A percentile compares a stretch with the other conserved stretches of the same genome.
Evolutionary conservation across 2,797 vertebrate species (phyloP).

Genomic region (Neosalanx taihuensis): DNA sequence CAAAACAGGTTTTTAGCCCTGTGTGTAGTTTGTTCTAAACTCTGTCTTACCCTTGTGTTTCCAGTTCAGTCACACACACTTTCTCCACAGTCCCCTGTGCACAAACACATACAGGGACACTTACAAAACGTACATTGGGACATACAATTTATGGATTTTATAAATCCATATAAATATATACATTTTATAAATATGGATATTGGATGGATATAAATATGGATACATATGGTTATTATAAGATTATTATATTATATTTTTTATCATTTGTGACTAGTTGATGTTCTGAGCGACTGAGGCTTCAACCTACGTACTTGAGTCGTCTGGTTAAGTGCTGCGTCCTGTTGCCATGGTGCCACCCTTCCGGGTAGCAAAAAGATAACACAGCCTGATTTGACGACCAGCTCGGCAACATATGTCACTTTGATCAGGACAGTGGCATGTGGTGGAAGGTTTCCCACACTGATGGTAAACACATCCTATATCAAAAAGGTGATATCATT

Average conservation of each 20-base stretch:
- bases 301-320: conserved; percentile 69
- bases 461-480: conserved; percentile 88
- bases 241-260: too few relatives aligned
- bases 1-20: too few relatives aligned
- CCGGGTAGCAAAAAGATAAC: conserved; percentile 79
- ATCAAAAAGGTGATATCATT: conserved; percentile 6
- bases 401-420: conserved; percentile 83
- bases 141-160: too few relatives aligned
- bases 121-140: too few relatives aligned
- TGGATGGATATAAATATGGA: too few relatives aligned
- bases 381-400: conserved; percentile 59
- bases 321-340: conserved; percentile 79
- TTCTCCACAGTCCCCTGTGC: conserved; percentile 75
- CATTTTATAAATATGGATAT: too few relatives aligned
- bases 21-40: background rate
- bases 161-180: too few relatives aligned
- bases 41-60: conserved; percentile 68
- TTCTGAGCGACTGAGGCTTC: too few relatives aligned
- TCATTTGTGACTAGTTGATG: too few relatives aligned
- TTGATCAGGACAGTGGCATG: conserved; percentile 83
- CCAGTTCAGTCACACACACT: conserved; percentile 71
- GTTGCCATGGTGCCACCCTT: conserved; percentile 83
- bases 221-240: too few relatives aligned
- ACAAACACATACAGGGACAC: conserved; percentile 37
- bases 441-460: conserved; percentile 84